Evolutionary conservation across 2,797 vertebrate genomes (phyloP).

Genomic region (Tolypeutes matacus): DNA sequence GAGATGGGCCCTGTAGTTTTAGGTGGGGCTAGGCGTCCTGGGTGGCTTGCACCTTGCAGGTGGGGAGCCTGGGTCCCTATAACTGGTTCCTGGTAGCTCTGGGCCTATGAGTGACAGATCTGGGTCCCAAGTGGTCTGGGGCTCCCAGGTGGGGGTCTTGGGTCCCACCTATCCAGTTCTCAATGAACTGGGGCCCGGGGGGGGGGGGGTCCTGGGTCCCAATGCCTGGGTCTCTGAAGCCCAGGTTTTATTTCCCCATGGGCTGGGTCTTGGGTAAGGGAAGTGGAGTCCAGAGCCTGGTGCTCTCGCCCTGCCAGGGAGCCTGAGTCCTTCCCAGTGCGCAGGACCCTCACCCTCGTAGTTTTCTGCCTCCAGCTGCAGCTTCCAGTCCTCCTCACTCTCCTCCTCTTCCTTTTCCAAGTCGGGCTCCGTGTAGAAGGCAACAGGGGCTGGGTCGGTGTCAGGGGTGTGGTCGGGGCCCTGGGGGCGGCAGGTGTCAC

Average conservation of each 20-base stretch:
- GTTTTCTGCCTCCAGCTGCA: slow-evolving; percentile 83
- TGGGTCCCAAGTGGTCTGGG: not conserved
- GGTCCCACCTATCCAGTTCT: not conserved
- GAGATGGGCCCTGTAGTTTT: not conserved
- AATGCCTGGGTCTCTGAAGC: not conserved
- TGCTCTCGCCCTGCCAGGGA: not conserved
- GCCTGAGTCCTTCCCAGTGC: not conserved
- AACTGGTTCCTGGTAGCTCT: not conserved
- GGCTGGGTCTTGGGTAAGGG: not conserved
- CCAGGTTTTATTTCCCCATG: no score
- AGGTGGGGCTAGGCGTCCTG: not conserved
- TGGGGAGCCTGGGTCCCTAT: not conserved
- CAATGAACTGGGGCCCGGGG: not conserved
- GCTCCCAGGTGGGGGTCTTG: not conserved
- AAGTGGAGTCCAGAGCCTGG: not conserved
- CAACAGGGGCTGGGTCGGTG: not conserved
- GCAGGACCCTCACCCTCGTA: slow-evolving; percentile 76
- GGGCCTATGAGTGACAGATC: not conserved
- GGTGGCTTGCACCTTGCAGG: not conserved
- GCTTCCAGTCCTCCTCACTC: slow-evolving; percentile 65
- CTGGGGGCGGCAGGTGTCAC: slow-evolving; percentile 60
- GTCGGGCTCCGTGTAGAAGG: not conserved
- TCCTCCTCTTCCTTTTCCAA: slow-evolving; percentile 69
- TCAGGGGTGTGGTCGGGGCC: not conserved
- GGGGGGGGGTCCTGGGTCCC: not conserved